Percentiles rank a stretch among this genome's conserved stretches.
These are phyloP conservation scores for Cenopis cana DNA, from an alignment of 2,888 invertebrate genomes.

Conservation along the genomic window DNA sequence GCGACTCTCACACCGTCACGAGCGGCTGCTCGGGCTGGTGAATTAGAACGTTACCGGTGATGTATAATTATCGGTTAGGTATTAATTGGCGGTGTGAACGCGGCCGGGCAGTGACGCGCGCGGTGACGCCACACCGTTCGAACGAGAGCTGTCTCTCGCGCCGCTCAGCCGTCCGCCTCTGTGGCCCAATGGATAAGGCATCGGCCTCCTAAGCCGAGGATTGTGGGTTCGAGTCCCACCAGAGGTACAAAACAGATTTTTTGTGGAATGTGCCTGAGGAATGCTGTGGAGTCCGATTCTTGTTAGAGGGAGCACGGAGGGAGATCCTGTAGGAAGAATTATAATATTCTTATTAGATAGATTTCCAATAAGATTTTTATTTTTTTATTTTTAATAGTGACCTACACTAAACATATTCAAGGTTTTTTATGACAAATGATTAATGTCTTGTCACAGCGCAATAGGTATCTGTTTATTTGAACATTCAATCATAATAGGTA, in stretches of 20 bases:
- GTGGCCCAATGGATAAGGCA: conserved; percentile 94
- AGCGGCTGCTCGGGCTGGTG: conserved; percentile 13
- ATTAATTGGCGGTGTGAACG: conserved; percentile 60
- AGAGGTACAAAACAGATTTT: conserved; percentile 87
- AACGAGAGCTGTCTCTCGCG: conserved; percentile 86
- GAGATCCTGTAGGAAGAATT: background rate
- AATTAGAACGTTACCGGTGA: conserved; percentile 38
- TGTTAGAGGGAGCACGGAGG: background rate
- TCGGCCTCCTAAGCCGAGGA: conserved; percentile 94
- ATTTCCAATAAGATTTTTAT: conserved; percentile 9
- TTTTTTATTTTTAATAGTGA: background rate
- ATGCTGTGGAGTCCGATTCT: background rate
- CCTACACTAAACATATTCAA: background rate
- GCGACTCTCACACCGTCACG: conserved; percentile 28
- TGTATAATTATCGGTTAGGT: conserved; percentile 50
- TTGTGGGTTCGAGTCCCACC: conserved; percentile 95
- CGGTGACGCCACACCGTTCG: conserved; percentile 64
- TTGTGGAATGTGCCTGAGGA: conserved; percentile 51
- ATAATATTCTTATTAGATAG: background rate
- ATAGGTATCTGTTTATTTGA: background rate
- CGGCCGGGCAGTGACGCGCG: conserved; percentile 56
- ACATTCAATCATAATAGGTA: no score
- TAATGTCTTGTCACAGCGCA: background rate
- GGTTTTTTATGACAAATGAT: background rate
- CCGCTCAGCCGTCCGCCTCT: conserved; percentile 94